Conservation (phyloP, 2,797 vertebrate species). For the Tenualosa thibaudeaui region DNA sequence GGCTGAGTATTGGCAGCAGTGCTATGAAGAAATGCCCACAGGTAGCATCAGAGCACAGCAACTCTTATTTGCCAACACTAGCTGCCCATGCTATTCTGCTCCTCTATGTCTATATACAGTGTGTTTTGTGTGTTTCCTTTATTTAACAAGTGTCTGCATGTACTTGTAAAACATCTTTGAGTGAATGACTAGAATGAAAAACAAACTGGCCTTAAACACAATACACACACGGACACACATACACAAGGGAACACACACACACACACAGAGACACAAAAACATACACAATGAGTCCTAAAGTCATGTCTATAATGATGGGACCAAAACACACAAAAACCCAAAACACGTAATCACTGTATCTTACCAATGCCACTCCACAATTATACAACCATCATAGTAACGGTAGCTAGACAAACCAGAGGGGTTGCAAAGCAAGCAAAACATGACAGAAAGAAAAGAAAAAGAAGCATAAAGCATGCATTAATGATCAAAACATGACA, state of each 20-base stretch:
- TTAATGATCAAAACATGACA: not conserved
- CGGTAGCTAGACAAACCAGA: slow-evolving; percentile 67
- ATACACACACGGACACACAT: slow-evolving; percentile 2
- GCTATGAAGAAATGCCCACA: too few species aligned
- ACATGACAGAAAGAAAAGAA: not conserved
- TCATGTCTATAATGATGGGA: not conserved
- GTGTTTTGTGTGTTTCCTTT: too few species aligned
- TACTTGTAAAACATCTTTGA: too few species aligned
- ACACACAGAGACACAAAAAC: slow-evolving; percentile 20
- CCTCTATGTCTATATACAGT: too few species aligned
- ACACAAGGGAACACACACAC: not conserved
- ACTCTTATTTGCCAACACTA: too few species aligned
- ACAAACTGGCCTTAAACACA: not conserved
- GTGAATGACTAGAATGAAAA: not conserved
- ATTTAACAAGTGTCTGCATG: too few species aligned
- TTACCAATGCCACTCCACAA: slow-evolving; percentile 77
- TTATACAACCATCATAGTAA: slow-evolving; percentile 76
- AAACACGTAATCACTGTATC: slow-evolving; percentile 51
- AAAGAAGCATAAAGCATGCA: not conserved
- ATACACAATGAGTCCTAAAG: not conserved
- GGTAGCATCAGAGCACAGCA: too few species aligned
- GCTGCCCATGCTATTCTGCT: too few species aligned
- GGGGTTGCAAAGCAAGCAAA: slow-evolving; percentile 44
- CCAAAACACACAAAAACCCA: not conserved
- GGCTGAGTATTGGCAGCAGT: too few species aligned